A percentile compares a stretch with the other conserved stretches of the same genome.
phyloP scores from a whole-genome alignment of 2,113 vertebrate species.

The Phrynocephalus versicolor region DNA sequence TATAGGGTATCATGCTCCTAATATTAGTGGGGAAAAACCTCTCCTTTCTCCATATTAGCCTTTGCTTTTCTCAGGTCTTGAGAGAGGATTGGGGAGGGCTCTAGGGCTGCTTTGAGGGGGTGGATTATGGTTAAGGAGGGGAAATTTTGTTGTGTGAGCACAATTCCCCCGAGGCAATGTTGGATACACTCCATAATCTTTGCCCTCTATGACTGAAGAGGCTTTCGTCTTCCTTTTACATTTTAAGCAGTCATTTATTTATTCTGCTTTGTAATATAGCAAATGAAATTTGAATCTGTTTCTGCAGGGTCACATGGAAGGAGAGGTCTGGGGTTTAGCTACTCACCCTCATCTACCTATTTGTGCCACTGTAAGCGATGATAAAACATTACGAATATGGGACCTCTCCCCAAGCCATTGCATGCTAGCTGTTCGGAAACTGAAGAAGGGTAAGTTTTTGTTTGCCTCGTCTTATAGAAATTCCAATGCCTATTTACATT shows the following conservation, averaged over 20 bases:
- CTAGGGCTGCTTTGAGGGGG: no score
- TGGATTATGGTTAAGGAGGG: no score
- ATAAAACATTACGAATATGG: conserved; percentile 98
- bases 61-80: not conserved
- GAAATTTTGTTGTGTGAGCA: not conserved
- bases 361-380: conserved; percentile 98
- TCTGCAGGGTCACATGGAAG: conserved; percentile 97
- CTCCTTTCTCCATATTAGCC: no score
- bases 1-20: no score
- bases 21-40: no score
- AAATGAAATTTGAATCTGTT: conserved; percentile 41
- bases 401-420: conserved; percentile 99
- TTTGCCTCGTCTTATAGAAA: conserved; percentile 22
- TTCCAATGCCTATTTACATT: not conserved
- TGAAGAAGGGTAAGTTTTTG: conserved; percentile 89
- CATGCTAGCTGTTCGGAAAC: conserved; percentile 98
- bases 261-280: conserved; percentile 32
- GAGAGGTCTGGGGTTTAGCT: conserved; percentile 97
- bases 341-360: conserved; percentile 97
- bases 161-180: not conserved
- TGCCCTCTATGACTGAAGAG: not conserved
- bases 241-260: not conserved
- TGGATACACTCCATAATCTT: not conserved
- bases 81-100: not conserved
- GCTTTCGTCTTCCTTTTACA: not conserved